Conservation (phyloP, 1,140 invertebrate species). For the Oncopeltus fasciatus region DNA sequence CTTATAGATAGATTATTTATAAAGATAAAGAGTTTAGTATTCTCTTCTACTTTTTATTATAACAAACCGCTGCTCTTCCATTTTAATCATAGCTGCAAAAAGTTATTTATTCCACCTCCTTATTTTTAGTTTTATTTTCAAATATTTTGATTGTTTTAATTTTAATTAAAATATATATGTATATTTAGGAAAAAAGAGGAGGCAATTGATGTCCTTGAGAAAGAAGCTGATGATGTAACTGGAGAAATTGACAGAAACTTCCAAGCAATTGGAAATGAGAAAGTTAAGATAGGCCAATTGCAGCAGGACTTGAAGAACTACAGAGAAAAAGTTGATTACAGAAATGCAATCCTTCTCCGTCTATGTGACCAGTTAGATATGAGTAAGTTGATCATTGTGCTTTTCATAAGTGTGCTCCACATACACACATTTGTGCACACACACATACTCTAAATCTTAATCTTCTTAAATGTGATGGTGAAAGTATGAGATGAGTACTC, state of each 20-base stretch:
- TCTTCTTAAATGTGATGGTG: no score
- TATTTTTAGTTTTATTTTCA: no score
- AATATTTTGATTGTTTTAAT: background rate
- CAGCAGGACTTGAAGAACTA: constrained; percentile 29
- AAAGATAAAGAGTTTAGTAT: no score
- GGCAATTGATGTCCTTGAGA: constrained; percentile 25
- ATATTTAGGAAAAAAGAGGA: constrained; percentile 23
- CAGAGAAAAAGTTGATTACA: constrained; percentile 25
- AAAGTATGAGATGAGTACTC: no score
- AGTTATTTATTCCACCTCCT: no score
- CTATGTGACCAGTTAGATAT: constrained; percentile 21
- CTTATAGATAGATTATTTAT: no score
- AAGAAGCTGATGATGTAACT: constrained; percentile 29
- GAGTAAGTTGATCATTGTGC: constrained; percentile 3
- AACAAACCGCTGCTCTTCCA: no score
- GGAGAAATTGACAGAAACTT: constrained; percentile 24
- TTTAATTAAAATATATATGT: constrained; percentile 1
- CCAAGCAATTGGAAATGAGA: constrained; percentile 24
- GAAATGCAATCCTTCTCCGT: constrained; percentile 26
- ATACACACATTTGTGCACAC: no score
- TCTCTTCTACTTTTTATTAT: no score
- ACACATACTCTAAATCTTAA: no score
- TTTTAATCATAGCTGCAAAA: no score
- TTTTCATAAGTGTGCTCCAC: no score
- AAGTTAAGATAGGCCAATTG: constrained; percentile 29